Percentiles rank a stretch among this genome's conserved stretches.
These are phyloP conservation scores for Vanessa cardui DNA, from an alignment of 2,888 invertebrate genomes.

Conservation along the genomic window DNA sequence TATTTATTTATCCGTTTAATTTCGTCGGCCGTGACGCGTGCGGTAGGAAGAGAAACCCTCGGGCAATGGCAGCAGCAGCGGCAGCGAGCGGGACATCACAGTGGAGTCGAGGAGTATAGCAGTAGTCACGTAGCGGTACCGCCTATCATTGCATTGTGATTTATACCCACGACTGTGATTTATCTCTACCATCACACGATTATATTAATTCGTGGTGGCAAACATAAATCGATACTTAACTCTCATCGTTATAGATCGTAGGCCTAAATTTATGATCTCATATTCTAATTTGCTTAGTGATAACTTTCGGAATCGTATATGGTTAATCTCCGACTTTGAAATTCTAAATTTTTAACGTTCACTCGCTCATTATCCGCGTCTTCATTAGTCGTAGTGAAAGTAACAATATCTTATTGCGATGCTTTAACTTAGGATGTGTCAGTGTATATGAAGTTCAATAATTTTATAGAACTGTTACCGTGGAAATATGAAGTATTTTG, in stretches of 20 bases:
- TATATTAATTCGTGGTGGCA: conserved; percentile 71
- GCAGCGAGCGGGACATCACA: conserved; percentile 17
- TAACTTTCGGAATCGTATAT: conserved; percentile 75
- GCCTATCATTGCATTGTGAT: conserved; percentile 79
- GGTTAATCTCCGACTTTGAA: conserved; percentile 65
- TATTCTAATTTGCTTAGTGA: conserved; percentile 83
- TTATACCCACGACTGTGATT: conserved; percentile 79
- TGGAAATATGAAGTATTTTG: conserved; percentile 67
- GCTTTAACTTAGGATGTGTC: conserved; percentile 80
- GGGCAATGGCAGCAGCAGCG: conserved; percentile 22
- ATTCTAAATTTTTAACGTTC: conserved; percentile 67
- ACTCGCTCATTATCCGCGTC: conserved; percentile 69
- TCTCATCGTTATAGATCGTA: conserved; percentile 74
- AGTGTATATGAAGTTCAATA: conserved; percentile 74
- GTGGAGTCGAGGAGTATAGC: conserved; percentile 30
- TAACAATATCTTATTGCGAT: conserved; percentile 82
- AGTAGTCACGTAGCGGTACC: conserved; percentile 75
- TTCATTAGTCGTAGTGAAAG: conserved; percentile 73
- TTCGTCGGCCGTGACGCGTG: conserved; percentile 57
- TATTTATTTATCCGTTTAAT: conserved; percentile 65
- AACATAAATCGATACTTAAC: conserved; percentile 78
- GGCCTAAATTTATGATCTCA: conserved; percentile 83
- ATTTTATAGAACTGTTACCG: conserved; percentile 74
- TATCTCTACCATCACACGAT: conserved; percentile 76
- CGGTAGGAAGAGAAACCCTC: conserved; percentile 14